Evolutionary conservation across 2,797 vertebrate genomes (phyloP), one percentile per base, ranked within the genome.

Genomic region (Chelmon rostratus): DNA sequence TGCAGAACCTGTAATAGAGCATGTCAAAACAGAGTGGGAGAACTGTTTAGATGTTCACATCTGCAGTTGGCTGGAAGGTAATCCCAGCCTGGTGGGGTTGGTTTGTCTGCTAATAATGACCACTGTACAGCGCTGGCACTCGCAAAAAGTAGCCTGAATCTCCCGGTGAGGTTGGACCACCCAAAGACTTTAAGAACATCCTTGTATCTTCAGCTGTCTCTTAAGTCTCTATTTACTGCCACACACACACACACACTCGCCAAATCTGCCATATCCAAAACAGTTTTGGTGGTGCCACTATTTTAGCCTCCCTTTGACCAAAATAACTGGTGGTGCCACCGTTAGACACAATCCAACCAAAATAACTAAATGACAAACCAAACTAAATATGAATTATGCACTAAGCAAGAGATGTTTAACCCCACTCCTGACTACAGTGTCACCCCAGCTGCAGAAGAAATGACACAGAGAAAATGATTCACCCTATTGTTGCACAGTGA

Each of bases 1-100:
- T 66, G 64, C 85, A 84, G 53, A 91, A 86, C 90, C 90, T 93
- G 90, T 93, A 94, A 94, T 95, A 92, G 91, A 94, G 83, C 82
- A 73, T 73, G 86, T 89, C 90, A 90, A 92, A 92, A 91, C 87
- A 92, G 82, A 87, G 87, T 79, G 76, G 86, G 74, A 89, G 89
- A 90, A 88, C 64, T 91, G 91, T 91, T 91, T 91, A 85, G 89
- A 86, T 84, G 28, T 88, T 84, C 87, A 88, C 89, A 87, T 94
- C 84, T 92, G 85, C 88, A 84, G 86, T 63, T 87, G 91, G 88
- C 89, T 89, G 77, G 78, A 78, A 78, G 91, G 82, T 91, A 90
- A 91, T 92, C 86, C 81, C 67, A 73, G 85, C 64, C 83, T 87
- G 81, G 72, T 83, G 82, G 78, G 64, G 84, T 72, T 84, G 88